Base-by-base conservation (phyloP, 2,888 invertebrate species). In the Acanthosepion pharaonis region DNA sequence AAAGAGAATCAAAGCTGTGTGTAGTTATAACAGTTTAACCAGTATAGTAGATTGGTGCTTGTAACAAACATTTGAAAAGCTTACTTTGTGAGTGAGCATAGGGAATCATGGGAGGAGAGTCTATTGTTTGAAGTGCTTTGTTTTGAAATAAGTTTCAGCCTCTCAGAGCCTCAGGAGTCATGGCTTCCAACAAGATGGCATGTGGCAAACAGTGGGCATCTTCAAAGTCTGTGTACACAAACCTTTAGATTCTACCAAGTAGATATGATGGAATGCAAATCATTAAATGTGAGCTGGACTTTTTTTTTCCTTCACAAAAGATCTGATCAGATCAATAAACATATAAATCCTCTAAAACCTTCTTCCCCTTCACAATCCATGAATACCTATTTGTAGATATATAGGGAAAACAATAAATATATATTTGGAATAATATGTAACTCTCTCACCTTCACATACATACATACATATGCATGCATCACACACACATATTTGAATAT, bases 51-150 rank as follows among this genome's bases (percentile, higher is more conserved):
- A 78, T 33, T 33, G 33, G 78, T 11, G 18, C 15, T 33, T 9
- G 11, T 15, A 33, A 78, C n/a, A 78, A 78, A 78, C n/a, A 78
- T 78, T 78, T n/a, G n/a, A 33, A 15, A 78, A 33, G 78, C n/a
- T n/a, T 78, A 11, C 78, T 78, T 78, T 78, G n/a, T 78, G 78
- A 18, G 11, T 78, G n/a, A 78, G 33, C n/a, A 15, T 5, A 78
- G n/a, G 15, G 78, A 78, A 78, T 33, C n/a, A 15, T 15, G n/a
- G 78, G n/a, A n/a, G 18, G n/a, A 11, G 78, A n/a, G 33, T n/a
- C 33, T 78, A 78, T 78, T 78, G 78, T 78, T 78, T 78, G 78
- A 78, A 78, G 78, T 78, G n/a, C 78, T 78, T 78, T n/a, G 78
- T 78, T 78, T 78, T 78, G 78, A 78, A n/a, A n/a, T 78, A 9